Conservation (phyloP, 1,140 invertebrate genomes). For the Drosophila obscura region DNA sequence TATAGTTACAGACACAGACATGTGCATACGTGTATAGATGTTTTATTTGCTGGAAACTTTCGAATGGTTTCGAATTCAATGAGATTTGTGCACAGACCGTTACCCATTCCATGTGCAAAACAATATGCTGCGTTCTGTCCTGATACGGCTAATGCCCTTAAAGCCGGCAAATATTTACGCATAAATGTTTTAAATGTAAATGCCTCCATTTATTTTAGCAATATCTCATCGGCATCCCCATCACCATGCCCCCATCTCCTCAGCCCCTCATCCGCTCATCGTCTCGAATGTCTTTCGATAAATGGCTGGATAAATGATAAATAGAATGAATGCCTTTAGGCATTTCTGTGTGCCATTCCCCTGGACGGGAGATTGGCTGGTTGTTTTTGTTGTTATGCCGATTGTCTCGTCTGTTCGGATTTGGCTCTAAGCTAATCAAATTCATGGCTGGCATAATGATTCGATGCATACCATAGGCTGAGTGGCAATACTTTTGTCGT, state of each 20-base stretch:
- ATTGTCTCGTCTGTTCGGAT: constrained; percentile 67
- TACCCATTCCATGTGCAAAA: constrained; percentile 27
- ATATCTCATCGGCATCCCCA: constrained; percentile 51
- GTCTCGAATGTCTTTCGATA: constrained; percentile 68
- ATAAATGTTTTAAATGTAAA: constrained; percentile 75
- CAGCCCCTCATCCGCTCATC: not conserved
- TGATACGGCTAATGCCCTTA: constrained; percentile 44
- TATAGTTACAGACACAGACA: constrained; percentile 31
- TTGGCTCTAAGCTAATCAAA: constrained; percentile 77
- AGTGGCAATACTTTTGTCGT: constrained; percentile 25
- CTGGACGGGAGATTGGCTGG: not conserved
- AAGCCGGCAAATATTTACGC: constrained; percentile 58
- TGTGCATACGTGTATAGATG: constrained; percentile 38
- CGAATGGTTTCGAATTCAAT: constrained; percentile 47
- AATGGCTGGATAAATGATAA: constrained; percentile 76
- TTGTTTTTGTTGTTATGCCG: constrained; percentile 35
- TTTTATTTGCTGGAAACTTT: constrained; percentile 61
- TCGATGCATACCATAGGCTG: constrained; percentile 18
- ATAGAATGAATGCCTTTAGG: constrained; percentile 74
- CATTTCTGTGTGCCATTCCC: constrained; percentile 58
- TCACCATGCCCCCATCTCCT: too few relatives aligned
- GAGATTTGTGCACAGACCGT: constrained; percentile 43
- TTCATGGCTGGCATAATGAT: constrained; percentile 74
- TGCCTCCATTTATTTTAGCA: constrained; percentile 58
- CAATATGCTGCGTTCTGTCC: constrained; percentile 28